Conservation (phyloP, 2,888 invertebrate species). For the Kryphioiulus occultus region DNA sequence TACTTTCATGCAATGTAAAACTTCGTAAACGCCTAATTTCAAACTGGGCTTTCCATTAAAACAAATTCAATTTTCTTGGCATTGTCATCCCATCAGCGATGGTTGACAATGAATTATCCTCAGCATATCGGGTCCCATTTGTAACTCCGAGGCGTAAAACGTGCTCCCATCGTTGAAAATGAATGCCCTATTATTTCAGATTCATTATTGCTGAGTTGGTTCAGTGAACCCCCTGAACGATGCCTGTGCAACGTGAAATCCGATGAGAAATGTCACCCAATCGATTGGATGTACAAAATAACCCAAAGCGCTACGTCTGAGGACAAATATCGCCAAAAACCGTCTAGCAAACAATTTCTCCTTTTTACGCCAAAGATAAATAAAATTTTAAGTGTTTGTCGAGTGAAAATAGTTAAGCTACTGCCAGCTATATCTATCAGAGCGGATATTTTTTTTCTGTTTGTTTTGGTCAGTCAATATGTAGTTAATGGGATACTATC, state of each 20-base stretch:
- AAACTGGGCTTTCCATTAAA: neutral
- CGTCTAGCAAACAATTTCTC: neutral
- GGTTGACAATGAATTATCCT: neutral
- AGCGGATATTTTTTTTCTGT: neutral
- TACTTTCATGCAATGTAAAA: neutral
- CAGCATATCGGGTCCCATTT: neutral
- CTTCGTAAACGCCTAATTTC: neutral
- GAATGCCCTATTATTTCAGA: slow-evolving; percentile 27
- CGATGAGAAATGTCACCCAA: slow-evolving; percentile 22
- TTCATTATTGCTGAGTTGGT: neutral
- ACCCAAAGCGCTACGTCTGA: neutral
- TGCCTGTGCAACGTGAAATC: neutral
- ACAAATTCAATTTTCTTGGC: neutral
- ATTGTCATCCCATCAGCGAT: neutral
- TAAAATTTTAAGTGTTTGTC: neutral
- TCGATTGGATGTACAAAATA: slow-evolving; percentile 16
- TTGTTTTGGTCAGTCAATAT: neutral
- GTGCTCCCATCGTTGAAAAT: neutral
- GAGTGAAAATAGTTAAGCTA: slow-evolving; percentile 12
- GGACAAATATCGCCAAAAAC: neutral
- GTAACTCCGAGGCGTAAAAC: neutral
- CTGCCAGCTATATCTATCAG: neutral
- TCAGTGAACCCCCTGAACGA: slow-evolving; percentile 24
- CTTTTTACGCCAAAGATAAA: neutral
- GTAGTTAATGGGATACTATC: neutral